Evolutionary conservation across 2,888 invertebrate species (phyloP).

Genomic region (Drosophila diplacantha): DNA sequence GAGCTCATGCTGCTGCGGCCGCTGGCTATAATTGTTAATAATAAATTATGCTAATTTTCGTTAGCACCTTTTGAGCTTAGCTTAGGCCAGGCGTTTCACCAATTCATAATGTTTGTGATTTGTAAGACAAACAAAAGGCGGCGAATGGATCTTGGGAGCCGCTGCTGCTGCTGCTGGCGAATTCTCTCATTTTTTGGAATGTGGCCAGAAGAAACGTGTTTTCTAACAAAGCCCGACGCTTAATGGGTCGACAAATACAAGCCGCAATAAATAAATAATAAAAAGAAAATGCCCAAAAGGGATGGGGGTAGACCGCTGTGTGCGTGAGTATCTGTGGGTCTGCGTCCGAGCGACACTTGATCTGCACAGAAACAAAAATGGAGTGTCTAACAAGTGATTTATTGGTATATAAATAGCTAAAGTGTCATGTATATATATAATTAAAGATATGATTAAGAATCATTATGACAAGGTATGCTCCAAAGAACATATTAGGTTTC

Average conservation of each 20-base stretch:
- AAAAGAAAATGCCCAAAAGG: slow-evolving; percentile 70
- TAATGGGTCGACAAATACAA: slow-evolving; percentile 70
- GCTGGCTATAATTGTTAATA: slow-evolving; percentile 60
- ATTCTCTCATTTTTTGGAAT: slow-evolving; percentile 62
- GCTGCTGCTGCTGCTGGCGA: slow-evolving; percentile 58
- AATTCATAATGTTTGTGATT: slow-evolving; percentile 67
- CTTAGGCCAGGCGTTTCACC: slow-evolving; percentile 51
- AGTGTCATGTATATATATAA: too few species aligned
- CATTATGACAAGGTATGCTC: neutral
- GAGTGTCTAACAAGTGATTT: neutral
- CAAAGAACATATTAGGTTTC: neutral
- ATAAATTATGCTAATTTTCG: slow-evolving; percentile 64
- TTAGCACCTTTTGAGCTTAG: slow-evolving; percentile 57
- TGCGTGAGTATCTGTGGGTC: slow-evolving; percentile 7
- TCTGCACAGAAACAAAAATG: slow-evolving; percentile 26
- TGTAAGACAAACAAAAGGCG: slow-evolving; percentile 63
- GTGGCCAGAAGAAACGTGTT: slow-evolving; percentile 63
- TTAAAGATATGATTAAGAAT: neutral
- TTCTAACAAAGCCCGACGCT: slow-evolving; percentile 60
- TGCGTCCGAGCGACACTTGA: slow-evolving; percentile 50
- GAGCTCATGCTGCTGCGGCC: slow-evolving; percentile 25
- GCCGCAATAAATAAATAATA: slow-evolving; percentile 68
- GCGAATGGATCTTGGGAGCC: slow-evolving; percentile 18
- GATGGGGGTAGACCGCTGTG: slow-evolving; percentile 18
- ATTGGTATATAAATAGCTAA: neutral